These are phyloP conservation scores for Trachelus stipa DNA, from an alignment of 2,888 invertebrate species.

Conservation along the genomic window DNA sequence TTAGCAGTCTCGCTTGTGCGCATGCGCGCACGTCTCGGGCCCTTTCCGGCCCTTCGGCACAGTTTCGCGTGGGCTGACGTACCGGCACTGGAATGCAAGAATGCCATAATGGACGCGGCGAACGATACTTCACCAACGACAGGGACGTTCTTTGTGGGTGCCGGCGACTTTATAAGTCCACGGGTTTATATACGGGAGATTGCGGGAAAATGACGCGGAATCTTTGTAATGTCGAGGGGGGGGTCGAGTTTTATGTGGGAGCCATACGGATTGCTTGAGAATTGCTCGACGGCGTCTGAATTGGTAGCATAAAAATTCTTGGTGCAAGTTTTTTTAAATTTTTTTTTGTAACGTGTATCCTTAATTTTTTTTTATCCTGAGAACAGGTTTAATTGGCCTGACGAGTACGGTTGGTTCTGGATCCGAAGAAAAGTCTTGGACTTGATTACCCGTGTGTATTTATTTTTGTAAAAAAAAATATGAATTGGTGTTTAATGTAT, in stretches of 20 bases:
- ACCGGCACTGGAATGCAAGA: slow-evolving; percentile 24
- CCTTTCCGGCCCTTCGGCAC: background rate
- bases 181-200: slow-evolving; percentile 25
- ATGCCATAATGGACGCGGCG: slow-evolving; percentile 43
- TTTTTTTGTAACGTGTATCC: too few species aligned
- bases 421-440: too few species aligned
- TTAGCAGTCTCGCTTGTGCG: background rate
- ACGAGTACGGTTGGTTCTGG: too few species aligned
- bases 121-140: slow-evolving; percentile 39
- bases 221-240: slow-evolving; percentile 24
- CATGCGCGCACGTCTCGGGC: slow-evolving; percentile 7
- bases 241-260: background rate
- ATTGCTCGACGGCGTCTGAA: too few species aligned
- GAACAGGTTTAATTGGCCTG: too few species aligned
- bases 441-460: too few species aligned
- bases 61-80: background rate
- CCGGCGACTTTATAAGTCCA: slow-evolving; percentile 17
- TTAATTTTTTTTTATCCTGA: too few species aligned
- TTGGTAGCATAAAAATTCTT: too few species aligned
- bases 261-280: too few species aligned
- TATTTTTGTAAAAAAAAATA: too few species aligned
- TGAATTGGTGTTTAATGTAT: too few species aligned
- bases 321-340: too few species aligned
- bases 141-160: slow-evolving; percentile 39
- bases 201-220: slow-evolving; percentile 36